Base-by-base conservation (phyloP, 2,797 vertebrate species). In the Poecilia wingei region DNA sequence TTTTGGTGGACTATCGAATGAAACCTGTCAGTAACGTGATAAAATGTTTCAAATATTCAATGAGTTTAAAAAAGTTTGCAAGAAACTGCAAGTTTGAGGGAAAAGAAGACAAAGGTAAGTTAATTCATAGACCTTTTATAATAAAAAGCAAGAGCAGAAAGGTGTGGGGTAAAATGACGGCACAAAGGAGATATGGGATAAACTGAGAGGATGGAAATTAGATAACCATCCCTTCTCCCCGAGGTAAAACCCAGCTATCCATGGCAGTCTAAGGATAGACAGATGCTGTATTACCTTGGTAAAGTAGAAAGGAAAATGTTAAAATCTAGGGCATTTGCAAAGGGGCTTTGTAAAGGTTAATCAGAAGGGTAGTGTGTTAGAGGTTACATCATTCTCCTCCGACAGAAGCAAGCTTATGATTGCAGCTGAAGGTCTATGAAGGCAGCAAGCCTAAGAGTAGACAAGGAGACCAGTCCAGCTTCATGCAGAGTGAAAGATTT, bases 291-390 rank as follows among this genome's bases (percentile, higher is more conserved):
- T 49, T 81, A 39, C 64, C 84, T 66, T 79, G 87, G 85, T 86
- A 76, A 91, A 92, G 94, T 92, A 91, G 87, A 89, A 79, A 85
- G 28, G 68, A 72, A 86, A 91, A 59, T 77, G 78, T 93, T 88
- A 86, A 87, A 74, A 82, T 86, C 64, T 80, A 83, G 74, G 69
- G 81, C 74, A 80, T 59, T 79, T 86, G 68, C 69, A 83, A 36
- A 84, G 69, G 33, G 78, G 80, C 74, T 72, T 72, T 72, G 72
- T 80, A 86, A 79, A 46, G 76, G 84, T 91, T 90, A 92, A 92
- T 91, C 78, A 88, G 86, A 86, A 85, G 82, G 81, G 5, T 49
- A 36, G 41, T 79, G 68, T 71, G 74, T 89, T 74, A 91, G 77
- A 86, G 64, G 79, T n/a, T 59, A 43, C 33, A 51, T 25, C 74